A percentile compares a stretch with the other conserved stretches of the same genome.
Conservation (phyloP, 2,797 vertebrate genomes). For the Chelon auratus region DNA sequence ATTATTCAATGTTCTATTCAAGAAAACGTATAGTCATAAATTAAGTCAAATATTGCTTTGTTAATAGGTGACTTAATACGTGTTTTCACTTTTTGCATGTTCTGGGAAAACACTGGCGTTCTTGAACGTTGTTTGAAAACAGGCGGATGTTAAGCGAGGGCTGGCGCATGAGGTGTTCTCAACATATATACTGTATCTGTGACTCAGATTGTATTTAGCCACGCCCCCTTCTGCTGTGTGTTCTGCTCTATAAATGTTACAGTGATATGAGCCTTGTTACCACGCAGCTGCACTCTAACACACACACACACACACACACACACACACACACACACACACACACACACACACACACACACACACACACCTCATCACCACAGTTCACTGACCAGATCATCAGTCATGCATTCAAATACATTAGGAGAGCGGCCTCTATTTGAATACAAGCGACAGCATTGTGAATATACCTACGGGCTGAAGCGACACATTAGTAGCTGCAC, state of each 20-base stretch:
- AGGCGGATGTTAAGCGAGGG: background rate
- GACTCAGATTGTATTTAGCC: constrained; percentile 55
- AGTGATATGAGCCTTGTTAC: constrained; percentile 58
- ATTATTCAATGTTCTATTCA: too few species aligned
- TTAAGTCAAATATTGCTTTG: background rate
- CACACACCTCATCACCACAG: constrained; percentile 50
- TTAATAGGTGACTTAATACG: background rate
- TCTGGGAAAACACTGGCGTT: background rate
- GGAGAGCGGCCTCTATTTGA: constrained; percentile 38
- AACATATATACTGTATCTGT: constrained; percentile 39
- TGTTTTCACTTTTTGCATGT: background rate
- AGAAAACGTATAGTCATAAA: background rate
- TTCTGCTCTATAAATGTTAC: constrained; percentile 70
- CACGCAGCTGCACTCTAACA: constrained; percentile 35
- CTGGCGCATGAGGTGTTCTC: constrained; percentile 24
- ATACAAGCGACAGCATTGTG: constrained; percentile 30
- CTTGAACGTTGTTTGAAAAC: constrained; percentile 9
- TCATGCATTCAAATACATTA: constrained; percentile 67
- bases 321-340: constrained; percentile 29
- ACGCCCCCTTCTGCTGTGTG: constrained; percentile 49
- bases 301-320: constrained; percentile 28
- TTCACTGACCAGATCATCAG: constrained; percentile 69
- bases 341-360: constrained; percentile 22
- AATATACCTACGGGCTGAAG: constrained; percentile 40
- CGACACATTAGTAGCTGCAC: constrained; percentile 23